Conservation (phyloP, 2,797 vertebrate species). For the Pitangus sulphuratus region DNA sequence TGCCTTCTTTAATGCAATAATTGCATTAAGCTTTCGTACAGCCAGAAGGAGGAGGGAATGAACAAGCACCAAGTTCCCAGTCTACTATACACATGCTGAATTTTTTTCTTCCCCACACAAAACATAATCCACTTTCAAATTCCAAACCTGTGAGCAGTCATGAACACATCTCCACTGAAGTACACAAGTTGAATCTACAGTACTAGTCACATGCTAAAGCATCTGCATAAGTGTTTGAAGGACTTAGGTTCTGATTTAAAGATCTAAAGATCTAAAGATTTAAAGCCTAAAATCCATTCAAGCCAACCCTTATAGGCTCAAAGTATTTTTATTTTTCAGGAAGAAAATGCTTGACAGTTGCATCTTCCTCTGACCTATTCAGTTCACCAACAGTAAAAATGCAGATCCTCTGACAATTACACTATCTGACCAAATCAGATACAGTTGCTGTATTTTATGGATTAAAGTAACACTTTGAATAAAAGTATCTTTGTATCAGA, state of each 20-base stretch:
- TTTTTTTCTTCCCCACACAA: not conserved
- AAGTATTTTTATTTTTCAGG: not conserved
- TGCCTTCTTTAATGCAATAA: not conserved
- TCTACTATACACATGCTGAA: not conserved
- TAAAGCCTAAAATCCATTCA: not conserved
- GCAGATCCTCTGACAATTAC: not conserved
- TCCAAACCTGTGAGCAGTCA: not conserved
- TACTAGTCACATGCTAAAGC: not conserved
- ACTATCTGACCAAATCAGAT: not conserved
- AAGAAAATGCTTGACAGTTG: not conserved
- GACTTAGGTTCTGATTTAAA: not conserved
- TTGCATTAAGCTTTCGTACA: accelerated
- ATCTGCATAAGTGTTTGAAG: not conserved
- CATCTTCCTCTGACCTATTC: not conserved
- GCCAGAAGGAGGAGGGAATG: not conserved
- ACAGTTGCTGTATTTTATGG: not conserved
- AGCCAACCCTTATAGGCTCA: not conserved
- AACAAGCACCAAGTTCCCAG: not conserved
- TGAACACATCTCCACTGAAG: accelerated
- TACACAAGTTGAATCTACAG: accelerated
- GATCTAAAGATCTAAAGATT: too few species aligned
- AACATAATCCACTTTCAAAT: not conserved
- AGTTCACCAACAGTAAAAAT: not conserved
- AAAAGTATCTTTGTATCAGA: not conserved
- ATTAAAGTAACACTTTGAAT: not conserved